Evolutionary conservation across 2,888 invertebrate species (phyloP), one percentile per base, ranked within the genome.

Genomic region (Hoplodrina blanda): DNA sequence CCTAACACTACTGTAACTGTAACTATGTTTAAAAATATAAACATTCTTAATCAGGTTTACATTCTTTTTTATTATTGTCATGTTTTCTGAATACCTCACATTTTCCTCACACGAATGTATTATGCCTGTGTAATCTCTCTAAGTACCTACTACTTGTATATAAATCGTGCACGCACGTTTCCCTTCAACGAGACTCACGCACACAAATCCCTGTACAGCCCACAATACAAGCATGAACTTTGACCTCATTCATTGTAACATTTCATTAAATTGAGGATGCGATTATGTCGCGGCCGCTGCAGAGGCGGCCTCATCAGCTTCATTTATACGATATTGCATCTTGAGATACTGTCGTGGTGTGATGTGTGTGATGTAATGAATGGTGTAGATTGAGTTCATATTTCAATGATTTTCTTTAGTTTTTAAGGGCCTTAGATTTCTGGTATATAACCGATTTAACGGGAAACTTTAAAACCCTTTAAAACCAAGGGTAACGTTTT

Each of bases 191-290:
- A 44, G 20, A 20, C 33, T 15, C 56, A 52, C n/a, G n/a, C 5
- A 62, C 10, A 60, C 30, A 44, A 52, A 63, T 70, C 64, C 41
- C 41, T 53, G 13, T n/a, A 10, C 20, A 17, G 44, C n/a, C n/a
- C 52, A 63, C 66, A 57, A 76, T 11, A 53, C 33, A 19, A 60
- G 64, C 11, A 65, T 25, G 77, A 41, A 62, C 61, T 64, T 5
- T 41, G 84, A 55, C 78, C 82, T 73, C 73, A 69, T 71, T 83
- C 41, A 10, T 52, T 62, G 64, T 53, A 62, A 70, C 61, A 61
- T 73, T 78, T 75, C 61, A 72, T 72, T 85, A 74, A 69, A 76
- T 77, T 72, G 84, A 83, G 83, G 83, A 83, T 84, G 73, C 55
- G 59, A 63, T 81, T 71, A 83, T 64, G 49, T 69, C 25, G n/a